Conservation (phyloP, 2,888 invertebrate species). For the Eupithecia dodoneata region DNA sequence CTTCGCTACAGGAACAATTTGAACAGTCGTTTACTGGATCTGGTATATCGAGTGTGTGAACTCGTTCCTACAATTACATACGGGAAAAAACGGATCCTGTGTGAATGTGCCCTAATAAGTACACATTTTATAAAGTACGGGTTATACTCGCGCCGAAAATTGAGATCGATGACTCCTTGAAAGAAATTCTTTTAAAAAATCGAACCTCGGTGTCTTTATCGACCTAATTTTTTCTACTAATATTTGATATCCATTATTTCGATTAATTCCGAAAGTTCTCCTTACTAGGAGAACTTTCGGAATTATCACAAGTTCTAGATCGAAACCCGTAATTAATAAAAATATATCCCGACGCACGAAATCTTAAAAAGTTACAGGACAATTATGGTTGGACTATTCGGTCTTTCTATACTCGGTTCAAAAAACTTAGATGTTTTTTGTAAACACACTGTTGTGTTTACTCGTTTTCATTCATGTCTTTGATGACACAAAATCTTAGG, state of each 20-base stretch:
- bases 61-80: no score
- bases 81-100: no score
- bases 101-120: neutral
- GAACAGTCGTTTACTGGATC: no score
- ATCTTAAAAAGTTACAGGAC: neutral
- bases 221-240: neutral
- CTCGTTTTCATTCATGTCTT: neutral
- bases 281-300: neutral
- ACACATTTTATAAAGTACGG: neutral
- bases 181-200: neutral
- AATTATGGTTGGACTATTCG: neutral
- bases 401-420: neutral
- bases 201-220: neutral
- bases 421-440: neutral
- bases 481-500: neutral
- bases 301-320: neutral
- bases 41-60: no score
- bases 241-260: neutral
- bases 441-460: no score
- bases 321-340: neutral
- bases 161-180: neutral
- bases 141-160: neutral
- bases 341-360: neutral
- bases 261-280: no score
- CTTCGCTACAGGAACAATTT: no score